Evolutionary conservation across 2,888 invertebrate genomes (phyloP).

Genomic region (Pyrocoelia pectoralis): DNA sequence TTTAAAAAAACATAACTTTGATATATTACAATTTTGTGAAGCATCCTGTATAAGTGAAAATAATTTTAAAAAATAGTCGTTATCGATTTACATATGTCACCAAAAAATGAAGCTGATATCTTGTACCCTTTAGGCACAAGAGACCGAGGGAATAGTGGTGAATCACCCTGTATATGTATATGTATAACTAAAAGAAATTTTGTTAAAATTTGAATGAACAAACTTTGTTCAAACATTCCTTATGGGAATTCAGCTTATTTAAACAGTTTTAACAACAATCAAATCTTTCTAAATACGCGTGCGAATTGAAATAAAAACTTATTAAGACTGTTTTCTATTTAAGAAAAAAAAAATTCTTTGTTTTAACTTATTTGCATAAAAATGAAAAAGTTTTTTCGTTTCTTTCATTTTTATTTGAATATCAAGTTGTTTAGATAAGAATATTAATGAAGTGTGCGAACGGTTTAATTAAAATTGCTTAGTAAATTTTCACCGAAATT

Average conservation of each 20-base stretch:
- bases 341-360: constrained; percentile 14
- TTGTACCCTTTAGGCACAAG: too few relatives aligned
- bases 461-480: constrained; percentile 32
- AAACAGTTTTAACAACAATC: background rate
- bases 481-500: constrained; percentile 28
- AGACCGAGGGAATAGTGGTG: too few relatives aligned
- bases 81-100: too few relatives aligned
- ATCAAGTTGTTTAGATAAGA: constrained; percentile 30
- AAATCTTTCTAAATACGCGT: background rate
- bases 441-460: constrained; percentile 31
- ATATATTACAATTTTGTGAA: too few relatives aligned
- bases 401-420: constrained; percentile 27
- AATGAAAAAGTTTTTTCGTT: constrained; percentile 24
- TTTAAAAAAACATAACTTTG: too few relatives aligned
- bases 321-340: background rate
- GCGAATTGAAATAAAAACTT: background rate
- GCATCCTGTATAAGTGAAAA: too few relatives aligned
- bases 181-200: background rate
- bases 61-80: too few relatives aligned
- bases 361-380: constrained; percentile 26
- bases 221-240: background rate
- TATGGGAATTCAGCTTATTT: background rate
- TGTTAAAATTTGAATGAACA: background rate
- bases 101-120: too few relatives aligned
- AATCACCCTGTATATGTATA: too few relatives aligned